Base-by-base conservation (phyloP, 2,888 invertebrate species). In the Diabrotica balteata region DNA sequence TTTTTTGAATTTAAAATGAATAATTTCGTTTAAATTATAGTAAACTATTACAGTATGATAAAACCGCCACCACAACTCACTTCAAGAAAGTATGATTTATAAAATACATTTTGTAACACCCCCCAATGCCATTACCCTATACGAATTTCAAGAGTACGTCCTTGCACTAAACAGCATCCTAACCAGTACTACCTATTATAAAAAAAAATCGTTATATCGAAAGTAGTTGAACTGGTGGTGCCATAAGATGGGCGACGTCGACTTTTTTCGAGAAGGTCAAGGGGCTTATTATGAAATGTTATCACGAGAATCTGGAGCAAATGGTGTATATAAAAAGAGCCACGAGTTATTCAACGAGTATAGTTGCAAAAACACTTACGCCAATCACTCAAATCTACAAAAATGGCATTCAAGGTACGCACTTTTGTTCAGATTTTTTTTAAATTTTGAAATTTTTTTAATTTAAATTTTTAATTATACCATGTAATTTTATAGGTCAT, bases 371-470 rank as follows among this genome's bases (percentile, higher is more conserved):
- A 11, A 11, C 8, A 11, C 47, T 55, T 55, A 49, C 44, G 43
- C 22, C 47, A 62, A 54, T 43, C 42, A 62, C 59, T 32, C 8
- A 17, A 52, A 44, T 8, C n/a, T 7, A 32, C 59, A 47, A 62
- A 32, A 49, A 67, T 62, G 62, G 66, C 62, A 17, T 62, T 67
- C 49, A 67, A 59, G 60, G 68, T 61, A 60, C 44, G 43, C 4
- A 57, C 4, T 57, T n/a, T 6, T 46, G 5, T 46, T 10, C 10
- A 57, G 52, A 66, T 52, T 32, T 61, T 49, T 58, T 64, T 8
- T 47, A 10, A 9, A 47, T 47, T 47, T 47, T 47, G 8, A 9
- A 9, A 47, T 8, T 47, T 47, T 47, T 47, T 47, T 4, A 47
- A 47, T 4, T 47, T 6, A 47, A 46, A 46, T 46, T 46, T 8